Base-by-base conservation (phyloP, 53 echinoderm and acorn worm genomes). In the Henricia sp. region DNA sequence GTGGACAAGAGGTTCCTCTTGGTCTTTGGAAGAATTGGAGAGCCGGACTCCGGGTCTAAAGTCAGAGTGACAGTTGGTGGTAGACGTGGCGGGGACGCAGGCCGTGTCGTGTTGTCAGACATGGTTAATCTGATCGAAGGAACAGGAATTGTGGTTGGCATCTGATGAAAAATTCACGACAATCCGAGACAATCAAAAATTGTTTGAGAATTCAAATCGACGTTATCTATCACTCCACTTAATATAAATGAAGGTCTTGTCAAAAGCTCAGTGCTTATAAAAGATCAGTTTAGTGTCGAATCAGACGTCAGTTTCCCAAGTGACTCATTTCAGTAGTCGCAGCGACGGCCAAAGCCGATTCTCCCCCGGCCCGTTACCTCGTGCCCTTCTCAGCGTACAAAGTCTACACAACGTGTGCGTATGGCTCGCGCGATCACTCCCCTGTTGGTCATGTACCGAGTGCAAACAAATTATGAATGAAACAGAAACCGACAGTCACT, bases 1-100 rank as follows among this genome's bases (percentile, higher is more conserved):
- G 91, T 91, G 54, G 60, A 68, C 41, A 91, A 68, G 56, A 91
- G 82, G 33, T 62, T 80, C 33, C 64, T 46, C 35, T 80, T 80
- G 34, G 80, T 64, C 48, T 80, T 80, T 33, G 80, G 63, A 14
- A 44, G 80, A n/a, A 48, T 62, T n/a, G 80, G 63, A 17, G 77
- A 46, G 40, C 40, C 40, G 8, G 59, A 39, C 23, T 42, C 77
- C 0, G 44, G 21, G 3, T 80, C 80, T 34, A 43, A 26, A 1
- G 80, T 63, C n/a, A 80, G 58, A 34, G 80, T 80, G 3, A 80
- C 80, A 32, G 50, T 44, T 23, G 80, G 62, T 8, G 63, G 62
- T 19, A 41, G 41, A 1, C 3, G 51, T 10, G 29, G 32, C 19
- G 37, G 23, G 25, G 71, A 32, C 6, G 27, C 36, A 9, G 29